phyloP scores from a whole-genome alignment of 2,797 vertebrate species.

The Liparis tanakae region DNA sequence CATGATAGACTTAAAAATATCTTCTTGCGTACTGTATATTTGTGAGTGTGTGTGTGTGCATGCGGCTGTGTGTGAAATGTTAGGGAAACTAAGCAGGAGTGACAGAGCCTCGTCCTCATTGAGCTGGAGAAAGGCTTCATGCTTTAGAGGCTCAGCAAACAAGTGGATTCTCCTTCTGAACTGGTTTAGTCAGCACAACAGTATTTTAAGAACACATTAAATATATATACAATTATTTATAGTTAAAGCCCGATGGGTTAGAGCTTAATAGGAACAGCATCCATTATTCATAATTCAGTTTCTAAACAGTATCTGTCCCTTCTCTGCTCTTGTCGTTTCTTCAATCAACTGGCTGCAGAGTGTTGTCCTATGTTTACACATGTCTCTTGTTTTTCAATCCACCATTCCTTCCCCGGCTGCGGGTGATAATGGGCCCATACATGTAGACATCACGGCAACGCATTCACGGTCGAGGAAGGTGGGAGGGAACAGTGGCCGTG shows the following conservation, averaged over 20 bases:
- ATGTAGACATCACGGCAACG: constrained; percentile 28
- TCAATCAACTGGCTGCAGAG: constrained; percentile 32
- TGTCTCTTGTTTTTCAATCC: constrained; percentile 40
- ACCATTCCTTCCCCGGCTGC: constrained; percentile 30
- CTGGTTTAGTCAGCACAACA: constrained; percentile 10
- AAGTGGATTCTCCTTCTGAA: constrained; percentile 10
- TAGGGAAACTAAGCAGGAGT: constrained; percentile 4
- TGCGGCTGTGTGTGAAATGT: constrained; percentile 5
- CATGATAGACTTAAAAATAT: constrained; percentile 55
- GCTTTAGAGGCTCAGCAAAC: background rate
- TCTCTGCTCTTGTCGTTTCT: constrained; percentile 5
- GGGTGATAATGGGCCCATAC: constrained; percentile 58
- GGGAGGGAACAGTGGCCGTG: constrained; percentile 27
- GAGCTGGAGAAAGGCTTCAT: constrained; percentile 22
- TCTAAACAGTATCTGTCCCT: constrained; percentile 9
- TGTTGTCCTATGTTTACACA: constrained; percentile 36
- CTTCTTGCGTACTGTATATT: constrained; percentile 22
- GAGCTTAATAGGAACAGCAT: background rate
- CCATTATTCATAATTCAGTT: constrained; percentile 49
- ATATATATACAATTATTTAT: constrained; percentile 5
- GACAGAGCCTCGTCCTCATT: constrained; percentile 24
- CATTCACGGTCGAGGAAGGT: constrained; percentile 29
- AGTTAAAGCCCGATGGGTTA: no score
- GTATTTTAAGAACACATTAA: constrained; percentile 2
- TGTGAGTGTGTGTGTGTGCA: constrained; percentile 17